These are phyloP conservation scores for Spilosoma lubricipeda DNA, from an alignment of 2,888 invertebrate genomes.

Conservation along the genomic window DNA sequence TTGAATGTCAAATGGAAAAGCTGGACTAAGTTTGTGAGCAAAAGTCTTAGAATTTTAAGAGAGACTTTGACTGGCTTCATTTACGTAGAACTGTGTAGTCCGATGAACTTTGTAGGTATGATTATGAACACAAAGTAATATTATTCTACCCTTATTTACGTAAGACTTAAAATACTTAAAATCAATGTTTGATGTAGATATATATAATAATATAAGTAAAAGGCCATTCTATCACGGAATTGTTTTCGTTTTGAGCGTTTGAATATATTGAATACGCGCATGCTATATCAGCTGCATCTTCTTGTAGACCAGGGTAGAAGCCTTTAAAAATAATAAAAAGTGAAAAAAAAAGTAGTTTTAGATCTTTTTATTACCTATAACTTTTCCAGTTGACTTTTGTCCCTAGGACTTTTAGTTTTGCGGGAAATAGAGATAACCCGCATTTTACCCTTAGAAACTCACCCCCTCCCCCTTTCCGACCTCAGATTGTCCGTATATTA, in stretches of 20 bases:
- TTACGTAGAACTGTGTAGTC: conserved; percentile 46
- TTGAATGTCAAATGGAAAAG: conserved; percentile 74
- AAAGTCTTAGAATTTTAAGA: conserved; percentile 65
- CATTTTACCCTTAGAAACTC: too few species aligned
- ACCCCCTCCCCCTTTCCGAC: too few species aligned
- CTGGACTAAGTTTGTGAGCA: conserved; percentile 72
- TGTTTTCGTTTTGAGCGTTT: neutral
- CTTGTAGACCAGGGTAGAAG: too few species aligned
- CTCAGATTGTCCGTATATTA: too few species aligned
- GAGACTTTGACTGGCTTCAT: conserved; percentile 59
- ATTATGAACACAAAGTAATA: conserved; percentile 47
- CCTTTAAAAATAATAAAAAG: too few species aligned
- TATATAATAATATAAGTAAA: conserved; percentile 13
- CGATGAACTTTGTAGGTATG: conserved; percentile 45
- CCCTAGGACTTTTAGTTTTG: too few species aligned
- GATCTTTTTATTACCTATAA: too few species aligned
- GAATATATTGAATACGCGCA: neutral
- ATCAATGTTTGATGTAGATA: conserved; percentile 23
- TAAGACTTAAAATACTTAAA: conserved; percentile 25
- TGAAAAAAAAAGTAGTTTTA: too few species aligned
- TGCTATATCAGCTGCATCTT: neutral
- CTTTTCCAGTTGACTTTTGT: too few species aligned
- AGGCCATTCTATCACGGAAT: conserved; percentile 14
- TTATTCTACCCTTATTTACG: conserved; percentile 35
- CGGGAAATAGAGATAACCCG: too few species aligned